phyloP scores from a whole-genome alignment of 2,888 invertebrate genomes.

The Tricholauxania praeusta region DNA sequence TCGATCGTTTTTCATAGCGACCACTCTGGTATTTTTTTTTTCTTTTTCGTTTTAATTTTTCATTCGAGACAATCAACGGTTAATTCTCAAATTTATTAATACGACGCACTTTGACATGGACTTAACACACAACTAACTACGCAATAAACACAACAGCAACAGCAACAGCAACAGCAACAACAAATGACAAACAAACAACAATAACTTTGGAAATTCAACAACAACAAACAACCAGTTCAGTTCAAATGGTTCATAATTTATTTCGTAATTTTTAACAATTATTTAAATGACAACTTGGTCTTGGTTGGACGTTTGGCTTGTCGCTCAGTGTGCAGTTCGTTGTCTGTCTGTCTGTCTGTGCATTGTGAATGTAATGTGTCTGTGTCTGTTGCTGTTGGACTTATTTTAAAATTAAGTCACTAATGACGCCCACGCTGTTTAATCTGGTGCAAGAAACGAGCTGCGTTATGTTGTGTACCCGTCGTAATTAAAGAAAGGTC shows the following conservation, averaged over 20 bases:
- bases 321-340: not conserved
- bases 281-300: constrained; percentile 15
- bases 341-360: constrained; percentile 24
- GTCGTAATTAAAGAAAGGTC: constrained; percentile 20
- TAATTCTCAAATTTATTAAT: constrained; percentile 7
- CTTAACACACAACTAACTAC: not conserved
- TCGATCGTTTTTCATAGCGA: not conserved
- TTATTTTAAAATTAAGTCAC: constrained; percentile 19
- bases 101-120: constrained; percentile 2
- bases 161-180: constrained; percentile 26
- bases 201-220: not conserved
- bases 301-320: not conserved
- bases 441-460: constrained; percentile 10
- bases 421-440: constrained; percentile 7
- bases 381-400: no score
- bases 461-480: not conserved
- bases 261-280: constrained; percentile 19
- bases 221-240: not conserved
- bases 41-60: not conserved
- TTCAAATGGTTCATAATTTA: constrained; percentile 13
- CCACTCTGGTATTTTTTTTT: not conserved
- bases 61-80: not conserved
- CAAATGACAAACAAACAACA: constrained; percentile 6
- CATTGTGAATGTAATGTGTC: not conserved
- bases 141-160: constrained; percentile 30